phyloP scores from a whole-genome alignment of 2,797 vertebrate genomes.

The Mus caroli region DNA sequence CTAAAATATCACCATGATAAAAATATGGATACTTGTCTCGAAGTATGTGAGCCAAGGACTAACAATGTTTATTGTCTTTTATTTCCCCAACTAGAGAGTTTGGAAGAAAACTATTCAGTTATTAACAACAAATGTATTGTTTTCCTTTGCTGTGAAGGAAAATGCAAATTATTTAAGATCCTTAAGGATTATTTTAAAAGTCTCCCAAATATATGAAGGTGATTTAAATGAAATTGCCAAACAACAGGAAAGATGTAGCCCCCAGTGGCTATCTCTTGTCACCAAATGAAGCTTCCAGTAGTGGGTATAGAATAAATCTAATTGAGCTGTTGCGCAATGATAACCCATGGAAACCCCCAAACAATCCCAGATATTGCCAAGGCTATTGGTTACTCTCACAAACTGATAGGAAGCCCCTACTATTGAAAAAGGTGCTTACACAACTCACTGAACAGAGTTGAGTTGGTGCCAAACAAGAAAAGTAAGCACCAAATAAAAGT shows the following conservation, averaged over 20 bases:
- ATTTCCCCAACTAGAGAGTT: background rate
- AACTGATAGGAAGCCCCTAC: background rate
- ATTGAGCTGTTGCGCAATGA: background rate
- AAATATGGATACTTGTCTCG: background rate
- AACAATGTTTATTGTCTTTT: background rate
- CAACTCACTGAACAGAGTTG: background rate
- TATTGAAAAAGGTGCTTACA: background rate
- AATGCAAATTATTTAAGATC: constrained; percentile 15
- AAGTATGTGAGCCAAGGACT: background rate
- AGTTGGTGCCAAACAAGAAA: background rate
- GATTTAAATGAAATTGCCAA: background rate
- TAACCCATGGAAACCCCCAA: background rate
- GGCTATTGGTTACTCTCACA: background rate
- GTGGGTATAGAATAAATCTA: background rate
- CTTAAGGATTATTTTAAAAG: constrained; percentile 23
- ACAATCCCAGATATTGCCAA: background rate
- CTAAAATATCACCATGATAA: background rate
- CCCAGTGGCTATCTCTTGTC: background rate
- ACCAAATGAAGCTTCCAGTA: background rate
- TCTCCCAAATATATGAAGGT: background rate
- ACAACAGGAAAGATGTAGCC: background rate
- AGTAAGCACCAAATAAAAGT: background rate
- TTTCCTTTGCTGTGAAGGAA: constrained; percentile 12
- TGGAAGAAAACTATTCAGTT: constrained; percentile 9
- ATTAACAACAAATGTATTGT: constrained; percentile 28